Percentiles rank a stretch among this genome's conserved stretches.
Conservation (phyloP, 1,140 invertebrate species). For the Leptonema lineaticorne region DNA sequence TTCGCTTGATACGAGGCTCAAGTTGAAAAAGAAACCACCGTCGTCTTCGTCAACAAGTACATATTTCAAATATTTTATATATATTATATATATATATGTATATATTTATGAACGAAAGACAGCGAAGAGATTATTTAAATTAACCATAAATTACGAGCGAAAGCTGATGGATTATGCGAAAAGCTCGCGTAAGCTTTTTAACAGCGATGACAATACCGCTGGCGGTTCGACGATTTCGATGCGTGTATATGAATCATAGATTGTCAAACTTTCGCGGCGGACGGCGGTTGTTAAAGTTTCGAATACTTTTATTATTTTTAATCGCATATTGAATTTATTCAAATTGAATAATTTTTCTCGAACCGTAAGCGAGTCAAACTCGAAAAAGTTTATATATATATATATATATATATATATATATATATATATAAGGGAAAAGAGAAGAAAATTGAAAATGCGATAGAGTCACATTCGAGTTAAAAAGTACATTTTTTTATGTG, state of each 20-base stretch:
- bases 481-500: constrained; percentile 11
- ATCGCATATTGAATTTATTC: too few species aligned
- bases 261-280: too few species aligned
- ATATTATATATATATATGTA: too few species aligned
- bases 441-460: constrained; percentile 5
- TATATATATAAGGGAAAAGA: neutral
- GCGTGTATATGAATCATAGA: too few species aligned
- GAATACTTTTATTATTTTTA: too few species aligned
- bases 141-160: constrained; percentile 40
- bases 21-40: constrained; percentile 3
- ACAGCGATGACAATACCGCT: constrained; percentile 22
- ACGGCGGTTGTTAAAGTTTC: too few species aligned
- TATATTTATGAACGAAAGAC: neutral
- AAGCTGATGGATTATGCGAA: constrained; percentile 41
- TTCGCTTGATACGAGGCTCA: constrained; percentile 30
- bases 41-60: neutral
- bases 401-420: neutral
- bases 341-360: too few species aligned
- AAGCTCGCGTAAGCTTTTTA: constrained; percentile 36
- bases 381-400: too few species aligned
- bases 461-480: neutral
- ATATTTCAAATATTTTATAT: too few species aligned
- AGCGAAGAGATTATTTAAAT: constrained; percentile 40
- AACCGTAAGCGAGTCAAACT: too few species aligned
- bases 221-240: constrained; percentile 21